Conservation (phyloP, 1,140 invertebrate genomes). For the Melipona quadrifasciata region DNA sequence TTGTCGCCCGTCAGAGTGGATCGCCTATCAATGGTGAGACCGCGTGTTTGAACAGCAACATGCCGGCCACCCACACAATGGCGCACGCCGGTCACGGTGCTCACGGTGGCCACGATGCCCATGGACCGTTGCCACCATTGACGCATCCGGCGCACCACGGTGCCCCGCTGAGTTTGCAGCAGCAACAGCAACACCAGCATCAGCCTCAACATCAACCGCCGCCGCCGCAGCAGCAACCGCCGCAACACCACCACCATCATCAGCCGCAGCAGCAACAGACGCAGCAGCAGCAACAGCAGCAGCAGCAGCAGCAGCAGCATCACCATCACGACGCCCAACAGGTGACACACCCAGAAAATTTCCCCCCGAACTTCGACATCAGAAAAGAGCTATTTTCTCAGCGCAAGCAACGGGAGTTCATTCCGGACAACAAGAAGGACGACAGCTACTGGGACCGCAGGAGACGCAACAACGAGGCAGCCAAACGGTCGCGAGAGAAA, state of each 20-base stretch:
- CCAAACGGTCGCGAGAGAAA: slow-evolving; percentile 96
- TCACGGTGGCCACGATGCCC: slow-evolving; percentile 73
- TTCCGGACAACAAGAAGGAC: slow-evolving; percentile 98
- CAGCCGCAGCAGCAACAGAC: slow-evolving; percentile 68
- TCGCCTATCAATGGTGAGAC: slow-evolving; percentile 87
- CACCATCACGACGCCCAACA: slow-evolving; percentile 68
- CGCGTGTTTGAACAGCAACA: slow-evolving; percentile 83
- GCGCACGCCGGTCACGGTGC: slow-evolving; percentile 75
- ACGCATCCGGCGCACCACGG: slow-evolving; percentile 76
- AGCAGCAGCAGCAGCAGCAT: slow-evolving; percentile 62
- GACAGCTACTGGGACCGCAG: slow-evolving; percentile 98
- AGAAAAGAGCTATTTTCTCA: slow-evolving; percentile 92
- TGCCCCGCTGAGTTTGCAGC: slow-evolving; percentile 75
- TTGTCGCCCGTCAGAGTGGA: slow-evolving; percentile 88
- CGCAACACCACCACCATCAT: slow-evolving; percentile 65
- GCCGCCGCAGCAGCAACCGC: slow-evolving; percentile 62
- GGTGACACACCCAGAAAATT: slow-evolving; percentile 71
- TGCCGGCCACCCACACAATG: slow-evolving; percentile 82
- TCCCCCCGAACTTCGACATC: slow-evolving; percentile 81
- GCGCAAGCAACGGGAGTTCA: slow-evolving; percentile 97
- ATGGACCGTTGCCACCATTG: slow-evolving; percentile 72
- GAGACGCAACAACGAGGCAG: slow-evolving; percentile 97
- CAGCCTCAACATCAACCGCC: slow-evolving; percentile 58
- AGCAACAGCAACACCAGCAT: slow-evolving; percentile 62
- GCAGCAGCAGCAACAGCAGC: slow-evolving; percentile 59